A percentile compares a stretch with the other conserved stretches of the same genome.
Conservation (phyloP, 2,888 invertebrate genomes). For the Helleia helle region DNA sequence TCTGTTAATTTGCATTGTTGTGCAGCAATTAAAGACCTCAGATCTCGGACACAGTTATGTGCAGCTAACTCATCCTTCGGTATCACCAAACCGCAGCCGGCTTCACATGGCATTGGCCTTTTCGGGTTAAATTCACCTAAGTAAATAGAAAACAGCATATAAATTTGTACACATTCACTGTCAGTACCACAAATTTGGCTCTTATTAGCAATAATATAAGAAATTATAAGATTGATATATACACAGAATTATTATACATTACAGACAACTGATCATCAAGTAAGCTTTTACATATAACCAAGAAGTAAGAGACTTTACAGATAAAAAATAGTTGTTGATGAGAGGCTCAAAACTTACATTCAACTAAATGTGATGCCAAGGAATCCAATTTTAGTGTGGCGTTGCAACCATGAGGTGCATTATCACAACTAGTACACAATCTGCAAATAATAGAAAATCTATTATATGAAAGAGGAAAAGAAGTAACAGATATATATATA, state of each 20-base stretch:
- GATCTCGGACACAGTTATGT: conserved; percentile 94
- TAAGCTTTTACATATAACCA: no score
- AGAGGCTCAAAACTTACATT: conserved; percentile 87
- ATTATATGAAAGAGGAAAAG: not conserved
- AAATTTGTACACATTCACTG: not conserved
- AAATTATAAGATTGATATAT: no score
- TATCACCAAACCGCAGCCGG: conserved; percentile 94
- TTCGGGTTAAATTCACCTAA: conserved; percentile 85
- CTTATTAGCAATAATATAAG: no score
- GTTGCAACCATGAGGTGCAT: conserved; percentile 89
- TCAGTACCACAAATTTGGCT: no score
- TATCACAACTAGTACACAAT: conserved; percentile 93
- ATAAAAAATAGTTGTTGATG: no score
- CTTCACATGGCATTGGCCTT: conserved; percentile 92
- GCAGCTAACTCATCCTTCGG: conserved; percentile 96
- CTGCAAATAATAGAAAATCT: conserved; percentile 53
- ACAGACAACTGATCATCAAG: no score
- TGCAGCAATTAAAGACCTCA: conserved; percentile 86
- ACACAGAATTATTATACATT: no score
- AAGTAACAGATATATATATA: no score
- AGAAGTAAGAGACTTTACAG: no score
- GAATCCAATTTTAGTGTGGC: conserved; percentile 90
- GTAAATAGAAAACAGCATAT: conserved; percentile 20
- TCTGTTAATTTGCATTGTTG: conserved; percentile 91
- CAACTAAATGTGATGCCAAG: conserved; percentile 87